phyloP scores from a whole-genome alignment of 1,140 invertebrate species.

The Saccostrea cuccullata region DNA sequence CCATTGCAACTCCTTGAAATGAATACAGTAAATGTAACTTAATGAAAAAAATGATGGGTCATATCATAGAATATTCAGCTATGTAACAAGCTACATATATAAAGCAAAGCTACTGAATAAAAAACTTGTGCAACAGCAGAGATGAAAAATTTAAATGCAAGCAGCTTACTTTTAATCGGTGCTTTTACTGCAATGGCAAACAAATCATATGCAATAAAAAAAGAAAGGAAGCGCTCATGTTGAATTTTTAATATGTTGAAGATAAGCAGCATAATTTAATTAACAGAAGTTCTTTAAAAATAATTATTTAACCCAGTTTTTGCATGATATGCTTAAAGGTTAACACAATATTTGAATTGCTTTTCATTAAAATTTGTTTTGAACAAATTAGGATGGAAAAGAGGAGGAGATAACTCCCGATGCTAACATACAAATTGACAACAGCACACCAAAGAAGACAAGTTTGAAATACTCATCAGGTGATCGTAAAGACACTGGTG shows the following conservation, averaged over 20 bases:
- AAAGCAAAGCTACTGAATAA: background rate
- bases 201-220: background rate
- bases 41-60: background rate
- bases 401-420: slow-evolving; percentile 56
- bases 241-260: background rate
- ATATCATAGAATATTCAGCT: background rate
- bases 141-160: background rate
- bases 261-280: background rate
- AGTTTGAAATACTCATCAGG: slow-evolving; percentile 92
- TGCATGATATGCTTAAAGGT: background rate
- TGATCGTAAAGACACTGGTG: slow-evolving; percentile 93
- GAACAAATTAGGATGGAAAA: slow-evolving; percentile 64
- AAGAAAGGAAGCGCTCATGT: background rate
- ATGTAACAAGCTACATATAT: background rate
- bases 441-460: slow-evolving; percentile 62
- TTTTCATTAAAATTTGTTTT: no score
- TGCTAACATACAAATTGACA: slow-evolving; percentile 61
- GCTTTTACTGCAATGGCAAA: background rate
- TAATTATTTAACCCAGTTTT: background rate
- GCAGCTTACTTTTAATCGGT: background rate
- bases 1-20: background rate
- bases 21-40: background rate
- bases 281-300: background rate
- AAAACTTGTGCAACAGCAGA: background rate
- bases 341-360: background rate